Percentiles rank a stretch among this genome's conserved stretches.
These are phyloP conservation scores for Griposia aprilina DNA, from an alignment of 2,888 invertebrate species.

Conservation along the genomic window DNA sequence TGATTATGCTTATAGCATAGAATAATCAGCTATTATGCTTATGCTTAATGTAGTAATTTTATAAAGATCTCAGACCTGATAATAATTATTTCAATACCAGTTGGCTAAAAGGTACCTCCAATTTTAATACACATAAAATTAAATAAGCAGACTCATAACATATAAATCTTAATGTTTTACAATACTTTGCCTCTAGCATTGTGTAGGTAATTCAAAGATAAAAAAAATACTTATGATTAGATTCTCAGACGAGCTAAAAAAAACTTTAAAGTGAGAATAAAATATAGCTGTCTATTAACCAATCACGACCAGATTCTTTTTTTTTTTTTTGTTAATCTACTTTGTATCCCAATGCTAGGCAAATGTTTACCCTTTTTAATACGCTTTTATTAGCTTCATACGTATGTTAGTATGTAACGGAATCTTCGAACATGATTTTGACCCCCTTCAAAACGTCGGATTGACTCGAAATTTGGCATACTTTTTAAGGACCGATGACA, in stretches of 20 bases:
- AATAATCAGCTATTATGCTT: neutral
- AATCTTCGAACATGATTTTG: too few relatives aligned
- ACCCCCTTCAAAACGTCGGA: too few relatives aligned
- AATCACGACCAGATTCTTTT: too few relatives aligned
- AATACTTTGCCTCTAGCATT: neutral
- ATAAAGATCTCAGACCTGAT: neutral
- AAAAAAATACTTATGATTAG: neutral
- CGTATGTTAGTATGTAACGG: too few relatives aligned
- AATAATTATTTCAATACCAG: neutral
- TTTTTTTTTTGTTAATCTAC: too few relatives aligned
- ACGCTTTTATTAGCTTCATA: too few relatives aligned
- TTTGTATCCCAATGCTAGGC: neutral
- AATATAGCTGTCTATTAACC: neutral
- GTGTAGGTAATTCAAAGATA: neutral
- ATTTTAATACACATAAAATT: neutral
- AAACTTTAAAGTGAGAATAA: neutral
- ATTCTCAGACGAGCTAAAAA: neutral
- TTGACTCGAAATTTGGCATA: too few relatives aligned
- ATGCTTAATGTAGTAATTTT: neutral
- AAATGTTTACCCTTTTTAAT: neutral
- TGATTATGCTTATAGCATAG: too few relatives aligned
- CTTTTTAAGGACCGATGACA: too few relatives aligned
- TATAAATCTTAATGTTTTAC: neutral
- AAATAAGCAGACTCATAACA: neutral
- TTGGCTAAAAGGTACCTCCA: neutral